Evolutionary conservation across 2,113 vertebrate genomes (phyloP), one percentile per base, ranked within the genome.

Genomic region (Toxotes chatareus): DNA sequence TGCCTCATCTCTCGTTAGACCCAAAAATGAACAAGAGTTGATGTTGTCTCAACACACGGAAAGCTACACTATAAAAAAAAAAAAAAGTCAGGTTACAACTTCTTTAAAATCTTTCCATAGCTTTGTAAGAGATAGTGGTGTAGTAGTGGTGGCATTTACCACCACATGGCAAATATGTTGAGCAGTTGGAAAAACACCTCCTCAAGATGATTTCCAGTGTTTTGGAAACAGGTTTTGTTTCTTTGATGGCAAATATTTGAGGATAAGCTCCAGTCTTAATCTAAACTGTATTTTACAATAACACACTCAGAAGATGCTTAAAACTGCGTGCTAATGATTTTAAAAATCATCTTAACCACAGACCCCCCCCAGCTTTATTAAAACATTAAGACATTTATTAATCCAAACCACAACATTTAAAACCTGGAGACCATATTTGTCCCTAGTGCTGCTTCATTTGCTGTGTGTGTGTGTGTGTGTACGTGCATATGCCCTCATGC

Each of bases 1-100:
- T 78, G 74, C 49, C 32, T 72, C 36, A 59, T 64, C 31, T 70
- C 46, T 66, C 61, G n/a, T 79, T 73, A 55, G 60, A 51, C n/a
- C 44, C 63, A 17, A 68, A 64, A 61, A 73, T 56, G 60, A 73
- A 59, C 14, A 63, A n/a, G 32, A 68, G 51, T 46, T 44, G 7
- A 60, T 53, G 72, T 59, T 34, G 12, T 57, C 17, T 82, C 40
- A 19, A 32, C 60, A 79, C 21, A 34, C 34, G 13, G 5, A 65
- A 53, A 38, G 19, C 64, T 14, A 31, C 17, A 49, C 72, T 66
- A 27, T 59, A 51, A n/a, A 69, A 17, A 61, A 53, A 59, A 56
- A 31, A 71, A n/a, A 46, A 46, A 46, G 11, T 72, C 57, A 14
- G 36, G n/a, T 23, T 67, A 44, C 8, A 62, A n/a, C 34, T 34